Base-by-base conservation (phyloP, 2,888 invertebrate species). In the Sphaeridia pumilis region DNA sequence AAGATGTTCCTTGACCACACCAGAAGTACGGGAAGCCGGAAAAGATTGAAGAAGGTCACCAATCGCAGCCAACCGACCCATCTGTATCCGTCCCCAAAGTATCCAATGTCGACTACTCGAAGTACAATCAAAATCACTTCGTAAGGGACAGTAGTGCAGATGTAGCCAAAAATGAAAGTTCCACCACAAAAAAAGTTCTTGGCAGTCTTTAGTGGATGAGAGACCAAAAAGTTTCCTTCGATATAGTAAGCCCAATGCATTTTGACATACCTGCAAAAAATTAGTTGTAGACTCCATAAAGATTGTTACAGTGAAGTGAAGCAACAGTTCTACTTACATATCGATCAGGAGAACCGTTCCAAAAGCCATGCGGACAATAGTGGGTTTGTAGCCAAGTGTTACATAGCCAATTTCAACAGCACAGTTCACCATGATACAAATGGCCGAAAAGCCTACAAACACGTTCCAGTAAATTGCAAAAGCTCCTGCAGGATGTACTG, bases 391-490 rank as follows among this genome's bases (percentile, higher is more conserved):
- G 20, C 28, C 17, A 12, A 17, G 7, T 10, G 28, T 5, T n/a
- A 27, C 25, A 24, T 25, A 7, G 27, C 31, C 49, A 12, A 53
- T 55, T 38, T 62, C 61, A 27, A 60, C 24, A 17, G 49, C 35
- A 2, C 61, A 20, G 12, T 25, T 14, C 12, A 53, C 47, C n/a
- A 64, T 42, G 1, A 56, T 58, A 0, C 61, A 10, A 31, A 54
- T 46, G 27, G 43, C 42, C 3, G 57, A 42, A n/a, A 61, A 21
- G 21, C 58, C 59, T 41, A 58, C 58, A 3, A 58, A 1, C 17
- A 55, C 55, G 27, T 52, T 57, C 62, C 62, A 64, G 21, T 49
- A 31, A 34, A 56, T 52, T 1, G 64, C 58, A 56, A 64, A 64
- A 4, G 36, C 26, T 10, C 64, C 64, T 2, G 49, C 61, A 7